Evolutionary conservation across 2,797 vertebrate species (phyloP), one percentile per base, ranked within the genome.

Genomic region (Mus minutoides): DNA sequence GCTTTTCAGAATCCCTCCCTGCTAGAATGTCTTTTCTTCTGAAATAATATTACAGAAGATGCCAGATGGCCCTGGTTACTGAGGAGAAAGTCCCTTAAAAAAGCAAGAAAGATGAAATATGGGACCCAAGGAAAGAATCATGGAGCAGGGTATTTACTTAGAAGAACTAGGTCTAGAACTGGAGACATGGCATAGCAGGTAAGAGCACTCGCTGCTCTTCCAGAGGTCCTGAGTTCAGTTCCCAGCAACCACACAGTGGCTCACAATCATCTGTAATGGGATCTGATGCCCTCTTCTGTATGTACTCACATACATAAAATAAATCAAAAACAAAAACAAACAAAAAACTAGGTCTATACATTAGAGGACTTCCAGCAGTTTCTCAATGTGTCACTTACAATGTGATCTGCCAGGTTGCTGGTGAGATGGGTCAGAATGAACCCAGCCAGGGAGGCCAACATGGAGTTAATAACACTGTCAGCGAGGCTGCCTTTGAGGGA

Each of bases 311-410:
- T 71, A 17, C 16, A 34, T 34, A 34, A 62, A 91, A 91, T 69
- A 73, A 58, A 43, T 43, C 71, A 80, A 58, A 83, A 26, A 17
- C 99, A 99, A 99, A 96, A 99, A 99, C 98, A 97, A 98, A 2
- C 99, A 99, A 94, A 99, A 99, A 97, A 98, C 98, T 0, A 96
- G 4, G 97, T 98, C 69, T 99, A 99, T 98, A 98, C 95, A 93
- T 98, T 99, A 97, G 99, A 99, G 80, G 99, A 99, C 95, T 99
- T 99, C 97, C 99, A 99, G 90, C 98, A 98, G 4, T 99, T 99
- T 34, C 98, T 99, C 94, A 99, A 98, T 83, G 99, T 99, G 94
- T 99, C 21, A 99, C 99, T 0, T 99, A 99, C 97, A 99, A 99
- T 26, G 99, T 99, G 94, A 99, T 99, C 85, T 99, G 99, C 19